phyloP scores from a whole-genome alignment of 2,113 vertebrate genomes.

The Leptocoma aspasia region DNA sequence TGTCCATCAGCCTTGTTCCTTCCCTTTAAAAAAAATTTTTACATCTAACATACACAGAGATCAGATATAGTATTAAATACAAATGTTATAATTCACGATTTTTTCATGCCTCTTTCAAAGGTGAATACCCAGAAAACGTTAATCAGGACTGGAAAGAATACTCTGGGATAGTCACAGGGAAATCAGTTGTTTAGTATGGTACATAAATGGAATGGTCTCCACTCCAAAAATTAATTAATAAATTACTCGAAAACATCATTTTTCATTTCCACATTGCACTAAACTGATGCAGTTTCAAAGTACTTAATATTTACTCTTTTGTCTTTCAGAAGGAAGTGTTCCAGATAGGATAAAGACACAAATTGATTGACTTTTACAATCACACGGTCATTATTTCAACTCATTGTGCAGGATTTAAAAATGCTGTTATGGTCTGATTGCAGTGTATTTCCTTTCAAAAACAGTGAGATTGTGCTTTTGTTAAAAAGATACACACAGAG shows the following conservation, averaged over 20 bases:
- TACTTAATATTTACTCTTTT: not conserved
- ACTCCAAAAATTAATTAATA: not conserved
- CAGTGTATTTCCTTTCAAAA: not conserved
- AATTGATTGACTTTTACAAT: not conserved
- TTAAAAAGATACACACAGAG: not conserved
- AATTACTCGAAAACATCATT: not conserved
- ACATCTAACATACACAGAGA: not conserved
- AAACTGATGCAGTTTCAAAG: not conserved
- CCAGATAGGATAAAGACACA: not conserved
- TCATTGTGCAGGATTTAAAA: not conserved
- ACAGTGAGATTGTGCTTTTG: not conserved
- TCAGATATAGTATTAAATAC: not conserved
- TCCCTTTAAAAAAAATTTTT: not conserved
- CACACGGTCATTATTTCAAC: not conserved
- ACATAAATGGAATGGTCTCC: not conserved
- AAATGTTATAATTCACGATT: fast-evolving
- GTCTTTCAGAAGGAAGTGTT: not conserved
- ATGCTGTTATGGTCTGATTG: not conserved
- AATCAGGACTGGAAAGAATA: not conserved
- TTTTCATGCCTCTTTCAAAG: not conserved
- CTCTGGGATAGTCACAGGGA: not conserved
- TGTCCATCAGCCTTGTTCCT: not conserved
- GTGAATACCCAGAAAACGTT: not conserved
- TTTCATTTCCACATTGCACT: not conserved
- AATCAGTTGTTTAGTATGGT: not conserved